Evolutionary conservation across 2,888 invertebrate species (phyloP).

Genomic region (Clistopyga incitator): DNA sequence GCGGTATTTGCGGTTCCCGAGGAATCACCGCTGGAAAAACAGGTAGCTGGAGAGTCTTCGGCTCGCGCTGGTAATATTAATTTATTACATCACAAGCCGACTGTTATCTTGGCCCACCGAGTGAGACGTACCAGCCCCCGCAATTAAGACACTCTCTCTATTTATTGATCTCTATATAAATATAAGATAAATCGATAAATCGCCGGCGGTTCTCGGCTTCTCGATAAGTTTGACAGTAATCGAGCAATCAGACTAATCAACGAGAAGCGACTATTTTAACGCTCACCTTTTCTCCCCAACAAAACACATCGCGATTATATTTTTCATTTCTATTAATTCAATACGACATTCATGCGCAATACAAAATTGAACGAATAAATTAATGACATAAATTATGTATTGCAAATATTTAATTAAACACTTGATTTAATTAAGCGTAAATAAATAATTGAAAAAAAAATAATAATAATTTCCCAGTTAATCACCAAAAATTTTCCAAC

Average conservation of each 20-base stretch:
- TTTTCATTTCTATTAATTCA: not conserved
- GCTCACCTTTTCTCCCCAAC: not conserved
- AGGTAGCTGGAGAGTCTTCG: slow-evolving; percentile 18
- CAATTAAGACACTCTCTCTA: slow-evolving; percentile 60
- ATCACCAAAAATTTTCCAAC: too few relatives aligned
- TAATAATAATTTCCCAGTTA: too few relatives aligned
- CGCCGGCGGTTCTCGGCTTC: slow-evolving; percentile 17
- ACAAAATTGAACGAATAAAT: too few relatives aligned
- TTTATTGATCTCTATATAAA: slow-evolving; percentile 21
- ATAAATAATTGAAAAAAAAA: too few relatives aligned
- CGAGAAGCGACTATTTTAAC: not conserved
- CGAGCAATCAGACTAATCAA: slow-evolving; percentile 54
- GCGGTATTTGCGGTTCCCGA: slow-evolving; percentile 13
- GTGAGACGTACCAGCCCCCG: slow-evolving; percentile 64
- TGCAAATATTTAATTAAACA: not conserved
- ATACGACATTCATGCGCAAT: not conserved
- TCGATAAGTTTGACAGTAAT: slow-evolving; percentile 55
- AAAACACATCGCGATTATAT: not conserved
- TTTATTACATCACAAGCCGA: slow-evolving; percentile 47
- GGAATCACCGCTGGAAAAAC: slow-evolving; percentile 22
- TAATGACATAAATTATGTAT: not conserved
- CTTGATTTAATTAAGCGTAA: too few relatives aligned
- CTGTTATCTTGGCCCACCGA: slow-evolving; percentile 63
- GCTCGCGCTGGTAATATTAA: slow-evolving; percentile 46
- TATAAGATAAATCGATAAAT: slow-evolving; percentile 51